Evolutionary conservation across 2,888 invertebrate genomes (phyloP).

Genomic region (Cyaniris semiargus): DNA sequence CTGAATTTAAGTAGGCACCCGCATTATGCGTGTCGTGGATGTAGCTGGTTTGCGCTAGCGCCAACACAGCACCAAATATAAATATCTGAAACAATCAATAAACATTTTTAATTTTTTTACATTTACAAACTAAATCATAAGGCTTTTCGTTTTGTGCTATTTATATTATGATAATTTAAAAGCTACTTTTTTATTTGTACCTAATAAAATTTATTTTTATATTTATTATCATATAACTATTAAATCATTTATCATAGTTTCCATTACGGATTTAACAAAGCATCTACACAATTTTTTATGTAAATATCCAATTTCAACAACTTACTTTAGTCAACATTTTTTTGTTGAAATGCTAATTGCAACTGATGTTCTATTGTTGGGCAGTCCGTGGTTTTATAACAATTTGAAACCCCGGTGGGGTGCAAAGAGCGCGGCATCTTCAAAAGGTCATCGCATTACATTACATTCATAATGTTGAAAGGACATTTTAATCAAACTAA

Average conservation of each 20-base stretch:
- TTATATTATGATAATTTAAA: too few species aligned
- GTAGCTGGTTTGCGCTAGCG: conserved; percentile 56
- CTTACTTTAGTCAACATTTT: conserved; percentile 77
- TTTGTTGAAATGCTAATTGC: conserved; percentile 64
- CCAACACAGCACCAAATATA: conserved; percentile 61
- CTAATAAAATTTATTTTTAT: too few species aligned
- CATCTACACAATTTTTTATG: conserved; percentile 8
- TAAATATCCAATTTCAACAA: conserved; percentile 33
- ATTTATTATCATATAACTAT: too few species aligned
- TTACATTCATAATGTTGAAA: conserved; percentile 50
- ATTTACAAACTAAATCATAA: too few species aligned
- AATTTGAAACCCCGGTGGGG: conserved; percentile 69
- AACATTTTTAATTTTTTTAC: neutral
- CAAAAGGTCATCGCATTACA: conserved; percentile 64
- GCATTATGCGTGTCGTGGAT: neutral
- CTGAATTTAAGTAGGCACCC: conserved; percentile 6
- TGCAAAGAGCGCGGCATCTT: conserved; percentile 56
- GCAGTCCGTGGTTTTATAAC: conserved; percentile 74
- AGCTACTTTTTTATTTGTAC: too few species aligned
- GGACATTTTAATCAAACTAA: conserved; percentile 47
- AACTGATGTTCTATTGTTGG: conserved; percentile 72
- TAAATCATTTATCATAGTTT: too few species aligned
- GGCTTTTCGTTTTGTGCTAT: too few species aligned
- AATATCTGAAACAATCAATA: conserved; percentile 56
- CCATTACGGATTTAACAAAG: too few species aligned